phyloP scores from a whole-genome alignment of 2,113 vertebrate genomes.

The Cephalophus harveyi region DNA sequence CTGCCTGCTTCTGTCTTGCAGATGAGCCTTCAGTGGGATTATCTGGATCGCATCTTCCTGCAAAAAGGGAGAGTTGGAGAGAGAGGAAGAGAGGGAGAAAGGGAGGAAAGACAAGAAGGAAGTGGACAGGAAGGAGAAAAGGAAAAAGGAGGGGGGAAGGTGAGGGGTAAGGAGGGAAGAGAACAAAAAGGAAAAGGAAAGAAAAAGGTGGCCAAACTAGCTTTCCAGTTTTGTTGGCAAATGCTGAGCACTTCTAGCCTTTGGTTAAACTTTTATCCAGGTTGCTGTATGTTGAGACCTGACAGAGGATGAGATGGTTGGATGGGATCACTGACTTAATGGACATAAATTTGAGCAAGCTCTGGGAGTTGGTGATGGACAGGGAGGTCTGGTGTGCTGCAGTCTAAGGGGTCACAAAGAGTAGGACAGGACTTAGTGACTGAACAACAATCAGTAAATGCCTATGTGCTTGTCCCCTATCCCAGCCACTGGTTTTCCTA shows the following conservation, averaged over 20 bases:
- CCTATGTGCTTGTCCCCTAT: not conserved
- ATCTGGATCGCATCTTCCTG: not conserved
- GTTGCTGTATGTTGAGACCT: not conserved
- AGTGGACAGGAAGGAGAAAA: fast-evolving
- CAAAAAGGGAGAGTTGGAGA: not conserved
- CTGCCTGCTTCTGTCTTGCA: constrained; percentile 22
- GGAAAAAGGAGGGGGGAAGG: fast-evolving
- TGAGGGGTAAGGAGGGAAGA: not conserved
- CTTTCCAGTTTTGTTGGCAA: not conserved
- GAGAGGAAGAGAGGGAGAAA: too few relatives aligned
- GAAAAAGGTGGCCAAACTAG: not conserved
- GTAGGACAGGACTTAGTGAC: not conserved
- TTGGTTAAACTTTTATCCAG: not conserved
- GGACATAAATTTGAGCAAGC: not conserved
- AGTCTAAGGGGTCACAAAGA: not conserved
- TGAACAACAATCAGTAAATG: not conserved
- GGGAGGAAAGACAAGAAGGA: not conserved
- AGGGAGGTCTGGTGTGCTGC: not conserved
- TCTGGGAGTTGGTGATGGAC: not conserved
- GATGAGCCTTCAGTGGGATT: not conserved
- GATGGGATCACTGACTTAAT: not conserved
- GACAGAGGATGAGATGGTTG: not conserved
- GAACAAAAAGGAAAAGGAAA: not conserved
- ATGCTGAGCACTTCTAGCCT: not conserved
- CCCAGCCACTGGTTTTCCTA: not conserved